These are phyloP conservation scores for Dinomys branickii DNA, from an alignment of 2,113 vertebrate species.

Conservation along the genomic window DNA sequence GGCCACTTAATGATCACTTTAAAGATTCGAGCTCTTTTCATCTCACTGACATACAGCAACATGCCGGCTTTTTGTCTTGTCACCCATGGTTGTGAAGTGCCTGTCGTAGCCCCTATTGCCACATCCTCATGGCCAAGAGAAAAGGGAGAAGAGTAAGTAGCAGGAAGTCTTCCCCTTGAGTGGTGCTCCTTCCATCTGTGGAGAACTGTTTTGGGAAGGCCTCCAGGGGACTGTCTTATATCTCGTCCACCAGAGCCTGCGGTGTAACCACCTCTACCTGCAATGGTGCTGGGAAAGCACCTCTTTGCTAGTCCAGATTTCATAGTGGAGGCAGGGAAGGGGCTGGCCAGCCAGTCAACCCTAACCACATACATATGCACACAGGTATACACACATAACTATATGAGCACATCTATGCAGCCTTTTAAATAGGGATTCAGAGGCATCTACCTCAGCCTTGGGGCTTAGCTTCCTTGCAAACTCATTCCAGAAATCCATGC, in stretches of 20 bases:
- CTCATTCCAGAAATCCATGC: constrained; percentile 37
- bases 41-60: background rate
- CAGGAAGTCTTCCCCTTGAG: background rate
- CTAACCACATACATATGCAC: background rate
- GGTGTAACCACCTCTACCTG: background rate
- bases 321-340: background rate
- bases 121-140: background rate
- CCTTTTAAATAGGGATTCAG: background rate
- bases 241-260: background rate
- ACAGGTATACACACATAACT: too few relatives aligned
- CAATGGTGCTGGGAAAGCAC: background rate
- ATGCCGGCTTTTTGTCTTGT: background rate
- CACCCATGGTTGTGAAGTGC: background rate
- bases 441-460: background rate
- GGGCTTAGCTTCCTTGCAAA: background rate
- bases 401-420: background rate
- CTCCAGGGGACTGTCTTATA: background rate
- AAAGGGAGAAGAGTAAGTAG: background rate
- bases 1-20: background rate
- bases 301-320: background rate
- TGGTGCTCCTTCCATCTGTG: background rate
- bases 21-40: background rate
- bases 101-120: background rate
- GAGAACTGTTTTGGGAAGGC: background rate
- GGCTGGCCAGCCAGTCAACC: background rate